These are phyloP conservation scores for Panurus biarmicus DNA, from an alignment of 2,113 vertebrate genomes.

Conservation along the genomic window DNA sequence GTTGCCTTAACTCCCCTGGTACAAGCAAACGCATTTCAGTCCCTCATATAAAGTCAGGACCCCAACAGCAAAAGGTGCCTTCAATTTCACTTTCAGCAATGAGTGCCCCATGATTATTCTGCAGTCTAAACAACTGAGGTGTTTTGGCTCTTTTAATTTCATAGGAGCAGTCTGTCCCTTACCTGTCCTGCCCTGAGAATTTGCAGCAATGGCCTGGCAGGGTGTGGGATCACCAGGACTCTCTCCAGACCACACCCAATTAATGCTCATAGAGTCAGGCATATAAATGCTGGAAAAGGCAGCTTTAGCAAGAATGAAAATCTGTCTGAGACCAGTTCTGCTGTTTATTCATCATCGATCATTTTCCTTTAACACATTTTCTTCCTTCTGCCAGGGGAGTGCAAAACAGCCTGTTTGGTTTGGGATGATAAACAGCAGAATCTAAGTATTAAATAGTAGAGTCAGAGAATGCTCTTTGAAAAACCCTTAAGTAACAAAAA, in stretches of 20 bases:
- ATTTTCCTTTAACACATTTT: background rate
- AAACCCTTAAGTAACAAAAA: background rate
- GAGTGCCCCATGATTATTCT: background rate
- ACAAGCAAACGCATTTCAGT: background rate
- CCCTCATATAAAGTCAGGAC: background rate
- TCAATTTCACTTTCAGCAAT: background rate
- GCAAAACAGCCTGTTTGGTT: background rate
- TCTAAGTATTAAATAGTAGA: background rate
- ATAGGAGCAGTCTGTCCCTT: background rate
- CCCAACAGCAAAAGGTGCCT: background rate
- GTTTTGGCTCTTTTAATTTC: background rate
- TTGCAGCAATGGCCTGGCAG: background rate
- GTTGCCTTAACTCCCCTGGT: background rate
- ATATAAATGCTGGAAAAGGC: background rate
- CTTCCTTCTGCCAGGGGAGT: background rate
- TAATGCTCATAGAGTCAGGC: background rate
- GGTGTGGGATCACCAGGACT: background rate
- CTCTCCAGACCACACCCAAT: background rate
- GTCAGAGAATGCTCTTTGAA: background rate
- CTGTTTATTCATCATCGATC: background rate
- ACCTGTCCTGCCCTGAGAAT: background rate
- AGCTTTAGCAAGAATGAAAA: background rate
- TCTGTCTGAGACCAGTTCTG: background rate
- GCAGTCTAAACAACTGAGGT: background rate
- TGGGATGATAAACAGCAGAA: background rate